These are phyloP conservation scores for Boulengeromyrus knoepffleri DNA, from an alignment of 2,113 vertebrate species.

Conservation along the genomic window DNA sequence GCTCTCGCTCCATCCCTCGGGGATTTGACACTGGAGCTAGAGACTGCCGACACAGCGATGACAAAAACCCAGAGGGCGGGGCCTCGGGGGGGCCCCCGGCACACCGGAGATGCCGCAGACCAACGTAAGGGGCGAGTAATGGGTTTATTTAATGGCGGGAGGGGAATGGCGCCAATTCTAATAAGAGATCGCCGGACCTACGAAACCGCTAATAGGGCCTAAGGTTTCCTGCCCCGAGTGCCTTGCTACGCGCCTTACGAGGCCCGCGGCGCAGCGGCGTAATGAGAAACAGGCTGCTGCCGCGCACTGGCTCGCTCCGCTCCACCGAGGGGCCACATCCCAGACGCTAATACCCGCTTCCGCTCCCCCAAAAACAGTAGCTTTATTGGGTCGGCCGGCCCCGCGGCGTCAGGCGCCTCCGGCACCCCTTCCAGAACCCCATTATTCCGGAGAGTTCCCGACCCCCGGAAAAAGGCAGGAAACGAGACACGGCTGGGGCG, in stretches of 20 bases:
- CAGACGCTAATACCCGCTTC: constrained; percentile 37
- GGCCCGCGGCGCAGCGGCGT: constrained; percentile 16
- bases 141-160: neutral
- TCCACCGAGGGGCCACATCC: neutral
- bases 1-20: neutral
- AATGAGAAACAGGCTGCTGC: constrained; percentile 37
- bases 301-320: neutral
- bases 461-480: neutral
- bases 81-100: neutral
- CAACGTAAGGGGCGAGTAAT: neutral
- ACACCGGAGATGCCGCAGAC: neutral
- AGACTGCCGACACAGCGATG: neutral
- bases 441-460: neutral
- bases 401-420: constrained; percentile 26
- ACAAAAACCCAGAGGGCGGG: neutral
- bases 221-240: constrained; percentile 45
- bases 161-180: constrained; percentile 46
- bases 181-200: constrained; percentile 39
- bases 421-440: constrained; percentile 8
- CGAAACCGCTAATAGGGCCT: constrained; percentile 48
- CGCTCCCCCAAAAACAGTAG: constrained; percentile 30
- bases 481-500: neutral
- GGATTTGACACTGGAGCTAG: constrained; percentile 1
- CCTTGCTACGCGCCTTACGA: constrained; percentile 24
- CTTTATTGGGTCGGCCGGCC: constrained; percentile 26